Conservation (phyloP, 2,797 vertebrate species). For the Chromobotia macracanthus region DNA sequence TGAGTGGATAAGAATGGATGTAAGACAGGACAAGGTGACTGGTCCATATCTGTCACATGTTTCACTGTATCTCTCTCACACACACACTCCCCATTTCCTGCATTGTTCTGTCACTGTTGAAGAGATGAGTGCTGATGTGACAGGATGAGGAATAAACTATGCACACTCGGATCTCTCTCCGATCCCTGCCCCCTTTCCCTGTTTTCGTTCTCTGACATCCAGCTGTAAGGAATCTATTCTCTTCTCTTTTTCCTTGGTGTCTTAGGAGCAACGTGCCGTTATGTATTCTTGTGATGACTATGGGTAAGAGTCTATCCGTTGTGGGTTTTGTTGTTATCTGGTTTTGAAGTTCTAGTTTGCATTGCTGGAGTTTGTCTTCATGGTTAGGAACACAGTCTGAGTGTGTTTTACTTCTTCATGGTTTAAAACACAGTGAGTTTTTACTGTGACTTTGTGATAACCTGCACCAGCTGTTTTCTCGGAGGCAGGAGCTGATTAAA, state of each 20-base stretch:
- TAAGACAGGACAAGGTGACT: slow-evolving; percentile 84
- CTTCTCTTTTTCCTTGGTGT: slow-evolving; percentile 67
- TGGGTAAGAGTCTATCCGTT: slow-evolving; percentile 78
- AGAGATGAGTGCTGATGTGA: slow-evolving; percentile 32
- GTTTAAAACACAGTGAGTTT: too few relatives aligned
- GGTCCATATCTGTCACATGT: slow-evolving; percentile 88
- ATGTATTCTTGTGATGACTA: slow-evolving; percentile 97
- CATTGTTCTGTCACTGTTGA: slow-evolving; percentile 16
- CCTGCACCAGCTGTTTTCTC: slow-evolving; percentile 53
- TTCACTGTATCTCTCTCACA: slow-evolving; percentile 46
- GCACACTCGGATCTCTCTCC: slow-evolving; percentile 47
- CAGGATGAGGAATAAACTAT: slow-evolving; percentile 51
- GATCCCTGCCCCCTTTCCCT: slow-evolving; percentile 72
- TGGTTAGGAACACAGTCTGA: background rate
- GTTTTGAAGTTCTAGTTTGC: slow-evolving; percentile 16
- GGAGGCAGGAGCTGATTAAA: slow-evolving; percentile 47
- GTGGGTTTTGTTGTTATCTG: slow-evolving; percentile 28
- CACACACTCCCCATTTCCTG: slow-evolving; percentile 14
- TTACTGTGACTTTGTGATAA: slow-evolving; percentile 14
- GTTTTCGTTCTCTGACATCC: slow-evolving; percentile 36
- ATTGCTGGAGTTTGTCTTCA: background rate
- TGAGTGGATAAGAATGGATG: slow-evolving; percentile 63
- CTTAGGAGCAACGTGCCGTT: slow-evolving; percentile 57
- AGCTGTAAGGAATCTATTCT: slow-evolving; percentile 53
- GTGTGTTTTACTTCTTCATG: background rate